Percentiles rank a stretch among this genome's conserved stretches.
These are phyloP conservation scores for Gymnoscopelus microlampas DNA, from an alignment of 2,797 vertebrate species.

Conservation along the genomic window DNA sequence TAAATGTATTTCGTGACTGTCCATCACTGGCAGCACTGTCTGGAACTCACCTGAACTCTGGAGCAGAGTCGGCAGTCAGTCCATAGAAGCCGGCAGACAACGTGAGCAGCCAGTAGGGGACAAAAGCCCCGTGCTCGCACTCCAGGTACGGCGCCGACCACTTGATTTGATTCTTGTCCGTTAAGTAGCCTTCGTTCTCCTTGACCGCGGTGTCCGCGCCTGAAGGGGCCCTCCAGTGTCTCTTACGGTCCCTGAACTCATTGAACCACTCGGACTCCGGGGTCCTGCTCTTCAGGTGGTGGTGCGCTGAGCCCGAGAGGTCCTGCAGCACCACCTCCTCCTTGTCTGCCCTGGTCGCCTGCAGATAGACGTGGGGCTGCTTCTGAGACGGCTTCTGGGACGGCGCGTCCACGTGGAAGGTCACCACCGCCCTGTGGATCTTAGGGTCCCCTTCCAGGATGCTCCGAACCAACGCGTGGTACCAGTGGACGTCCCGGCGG, in stretches of 20 bases:
- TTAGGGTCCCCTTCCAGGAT: constrained; percentile 93
- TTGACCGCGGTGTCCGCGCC: constrained; percentile 64
- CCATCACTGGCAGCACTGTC: too few relatives aligned
- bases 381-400: too few relatives aligned
- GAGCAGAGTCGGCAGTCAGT: constrained; percentile 85
- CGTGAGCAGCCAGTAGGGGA: constrained; percentile 93
- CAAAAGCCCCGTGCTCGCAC: constrained; percentile 93
- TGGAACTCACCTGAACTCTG: constrained; percentile 91
- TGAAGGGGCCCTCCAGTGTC: constrained; percentile 66
- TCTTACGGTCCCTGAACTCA: constrained; percentile 86
- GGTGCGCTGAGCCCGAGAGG: constrained; percentile 84
- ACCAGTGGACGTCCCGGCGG: constrained; percentile 91
- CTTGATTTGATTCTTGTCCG: constrained; percentile 90
- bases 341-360: constrained; percentile 88
- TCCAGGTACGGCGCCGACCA: constrained; percentile 97
- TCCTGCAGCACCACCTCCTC: constrained; percentile 88
- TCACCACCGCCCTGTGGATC: constrained; percentile 90
- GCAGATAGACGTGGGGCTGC: constrained; percentile 88
- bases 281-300: constrained; percentile 81
- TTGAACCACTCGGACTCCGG: constrained; percentile 91
- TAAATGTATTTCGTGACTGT: too few relatives aligned
- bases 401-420: constrained; percentile 84
- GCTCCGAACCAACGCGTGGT: constrained; percentile 90
- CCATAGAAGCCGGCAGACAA: constrained; percentile 94
- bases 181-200: constrained; percentile 73